Conservation (phyloP, 30 jellyfish, hydroid and myxozoan species). For the Nemopilema nomurai region DNA sequence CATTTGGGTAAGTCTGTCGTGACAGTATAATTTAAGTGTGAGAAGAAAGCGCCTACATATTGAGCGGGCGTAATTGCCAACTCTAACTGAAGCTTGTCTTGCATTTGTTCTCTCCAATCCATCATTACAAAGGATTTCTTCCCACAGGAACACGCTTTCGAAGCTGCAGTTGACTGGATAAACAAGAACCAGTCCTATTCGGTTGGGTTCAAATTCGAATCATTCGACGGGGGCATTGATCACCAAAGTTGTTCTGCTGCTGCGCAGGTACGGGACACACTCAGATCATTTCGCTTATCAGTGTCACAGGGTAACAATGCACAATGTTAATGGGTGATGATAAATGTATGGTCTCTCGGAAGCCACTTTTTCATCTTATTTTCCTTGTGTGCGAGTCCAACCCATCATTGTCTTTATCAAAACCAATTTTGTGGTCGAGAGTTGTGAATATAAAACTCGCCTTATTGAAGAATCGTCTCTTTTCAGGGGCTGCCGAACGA, state of each 20-base stretch:
- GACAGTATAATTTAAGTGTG: too few relatives aligned
- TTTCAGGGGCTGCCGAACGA: slow-evolving; percentile 71
- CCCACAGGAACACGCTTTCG: slow-evolving; percentile 77
- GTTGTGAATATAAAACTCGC: too few relatives aligned
- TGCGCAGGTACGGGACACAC: slow-evolving; percentile 92
- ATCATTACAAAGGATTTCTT: too few relatives aligned
- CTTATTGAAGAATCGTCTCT: background rate
- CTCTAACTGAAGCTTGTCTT: background rate
- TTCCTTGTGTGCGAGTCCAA: too few relatives aligned
- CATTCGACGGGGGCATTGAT: slow-evolving; percentile 70
- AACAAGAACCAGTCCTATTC: slow-evolving; percentile 72
- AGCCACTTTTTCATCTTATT: too few relatives aligned
- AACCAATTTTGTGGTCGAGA: too few relatives aligned
- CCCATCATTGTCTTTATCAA: too few relatives aligned
- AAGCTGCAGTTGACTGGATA: slow-evolving; percentile 83
- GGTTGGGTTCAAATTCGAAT: slow-evolving; percentile 69
- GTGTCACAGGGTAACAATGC: too few relatives aligned
- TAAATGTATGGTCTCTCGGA: too few relatives aligned
- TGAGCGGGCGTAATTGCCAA: background rate
- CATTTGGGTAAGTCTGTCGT: slow-evolving; percentile 62
- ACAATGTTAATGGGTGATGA: too few relatives aligned
- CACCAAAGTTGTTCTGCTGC: slow-evolving; percentile 51
- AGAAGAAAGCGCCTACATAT: background rate
- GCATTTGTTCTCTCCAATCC: background rate
- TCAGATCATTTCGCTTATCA: too few relatives aligned